Conservation (phyloP, 2,888 invertebrate genomes). For the Nomada goodeniana region DNA sequence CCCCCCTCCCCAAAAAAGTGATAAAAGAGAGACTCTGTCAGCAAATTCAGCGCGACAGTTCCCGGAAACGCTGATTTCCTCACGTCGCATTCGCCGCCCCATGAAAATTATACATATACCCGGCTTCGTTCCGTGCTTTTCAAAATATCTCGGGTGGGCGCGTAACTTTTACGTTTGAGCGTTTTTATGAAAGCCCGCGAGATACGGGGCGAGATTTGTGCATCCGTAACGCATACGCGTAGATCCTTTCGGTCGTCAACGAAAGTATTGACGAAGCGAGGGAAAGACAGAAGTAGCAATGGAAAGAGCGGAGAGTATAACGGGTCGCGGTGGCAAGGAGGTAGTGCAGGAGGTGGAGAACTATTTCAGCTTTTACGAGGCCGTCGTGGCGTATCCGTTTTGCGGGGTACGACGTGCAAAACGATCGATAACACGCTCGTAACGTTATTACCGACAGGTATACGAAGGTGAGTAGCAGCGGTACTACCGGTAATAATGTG, state of each 20-base stretch:
- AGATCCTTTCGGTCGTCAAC: constrained; percentile 14
- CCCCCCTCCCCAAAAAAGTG: not conserved
- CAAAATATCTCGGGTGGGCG: not conserved
- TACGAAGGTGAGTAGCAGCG: constrained; percentile 71
- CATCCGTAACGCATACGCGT: not conserved
- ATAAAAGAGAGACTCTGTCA: not conserved
- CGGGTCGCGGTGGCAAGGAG: not conserved
- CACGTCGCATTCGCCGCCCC: not conserved
- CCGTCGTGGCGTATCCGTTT: constrained; percentile 76
- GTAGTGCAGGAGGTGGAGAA: constrained; percentile 39
- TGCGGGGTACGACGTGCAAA: constrained; percentile 77
- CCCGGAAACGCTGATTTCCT: constrained; percentile 1
- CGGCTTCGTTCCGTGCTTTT: not conserved
- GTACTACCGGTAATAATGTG: constrained; percentile 79
- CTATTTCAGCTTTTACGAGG: constrained; percentile 73
- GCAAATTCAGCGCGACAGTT: not conserved
- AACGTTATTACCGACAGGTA: constrained; percentile 80
- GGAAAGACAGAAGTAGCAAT: constrained; percentile 1
- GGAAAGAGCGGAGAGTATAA: not conserved
- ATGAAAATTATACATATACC: not conserved
- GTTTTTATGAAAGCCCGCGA: constrained; percentile 40
- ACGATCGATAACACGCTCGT: constrained; percentile 80
- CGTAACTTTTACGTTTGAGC: constrained; percentile 19
- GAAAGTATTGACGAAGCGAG: constrained; percentile 29
- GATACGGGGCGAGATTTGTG: constrained; percentile 14